Evolutionary conservation across 1,140 invertebrate genomes (phyloP), one percentile per base, ranked within the genome.

Genomic region (Drosophila elegans): DNA sequence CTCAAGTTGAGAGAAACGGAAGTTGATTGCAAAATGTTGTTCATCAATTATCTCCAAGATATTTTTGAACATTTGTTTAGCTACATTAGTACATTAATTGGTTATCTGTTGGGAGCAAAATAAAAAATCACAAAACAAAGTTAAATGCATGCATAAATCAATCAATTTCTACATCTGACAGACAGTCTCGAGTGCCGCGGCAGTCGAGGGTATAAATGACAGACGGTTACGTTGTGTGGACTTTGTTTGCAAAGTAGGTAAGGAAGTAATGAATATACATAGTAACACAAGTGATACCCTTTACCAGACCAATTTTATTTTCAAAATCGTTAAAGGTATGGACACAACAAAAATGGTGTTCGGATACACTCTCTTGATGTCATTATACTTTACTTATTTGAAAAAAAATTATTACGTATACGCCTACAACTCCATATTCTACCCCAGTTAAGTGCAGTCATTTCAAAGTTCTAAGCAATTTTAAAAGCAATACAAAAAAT

Each of bases 111-210:
- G 42, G 67, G 57, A 53, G 53, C 48, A 68, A 59, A 76, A 34
- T 34, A 53, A 76, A 71, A 71, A 13, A 45, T 56, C 64, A 73
- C 51, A 77, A 80, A 85, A 61, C 59, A 71, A 54, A 64, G 67
- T 61, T 72, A 60, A 85, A 85, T 81, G 66, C 60, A 80, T 80
- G 51, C 81, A 84, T 84, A 84, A 84, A 84, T 84, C 81, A 84
- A 84, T 84, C 81, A 85, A 81, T 85, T 48, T 56, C 55, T 74
- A n/a, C 59, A 85, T 74, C 78, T 71, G 81, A 81, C 81, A 85
- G 81, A 39, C 74, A 85, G 81, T 85, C 81, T 57, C 64, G 51
- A 69, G 64, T 41, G 49, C 42, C 49, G 62, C 67, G 63, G 49
- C 49, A 61, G 63, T 56, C 61, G 52, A 59, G 52, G 66, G 27